Conservation (phyloP, 1,140 invertebrate species). For the Carposina sasakii region DNA sequence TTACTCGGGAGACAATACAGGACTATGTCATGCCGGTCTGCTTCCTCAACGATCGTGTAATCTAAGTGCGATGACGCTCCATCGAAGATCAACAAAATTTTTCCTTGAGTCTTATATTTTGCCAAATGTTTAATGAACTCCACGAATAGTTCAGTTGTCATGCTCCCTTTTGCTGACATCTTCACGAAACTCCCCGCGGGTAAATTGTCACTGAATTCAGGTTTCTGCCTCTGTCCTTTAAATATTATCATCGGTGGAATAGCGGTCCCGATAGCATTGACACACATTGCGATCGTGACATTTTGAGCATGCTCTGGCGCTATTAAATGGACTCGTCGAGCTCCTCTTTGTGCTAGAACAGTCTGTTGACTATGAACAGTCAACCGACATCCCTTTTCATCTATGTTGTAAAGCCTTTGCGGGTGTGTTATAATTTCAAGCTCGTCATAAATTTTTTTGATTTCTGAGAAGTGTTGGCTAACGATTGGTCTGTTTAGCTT, state of each 20-base stretch:
- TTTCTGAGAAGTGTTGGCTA: slow-evolving; percentile 29
- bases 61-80: slow-evolving; percentile 44
- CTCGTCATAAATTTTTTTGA: slow-evolving; percentile 23
- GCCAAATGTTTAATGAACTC: slow-evolving; percentile 12
- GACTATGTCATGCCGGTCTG: slow-evolving; percentile 35
- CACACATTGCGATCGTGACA: slow-evolving; percentile 42
- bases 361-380: slow-evolving; percentile 33
- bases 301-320: slow-evolving; percentile 44
- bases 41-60: slow-evolving; percentile 34
- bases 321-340: slow-evolving; percentile 36
- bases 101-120: slow-evolving; percentile 10
- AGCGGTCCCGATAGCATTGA: slow-evolving; percentile 34
- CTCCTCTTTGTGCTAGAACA: slow-evolving; percentile 35
- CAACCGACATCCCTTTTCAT: slow-evolving; percentile 49
- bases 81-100: slow-evolving; percentile 40
- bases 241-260: slow-evolving; percentile 47
- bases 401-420: slow-evolving; percentile 44
- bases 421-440: slow-evolving; percentile 29
- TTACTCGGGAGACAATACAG: slow-evolving; percentile 55
- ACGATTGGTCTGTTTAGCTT: slow-evolving; percentile 40
- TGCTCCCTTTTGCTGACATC: slow-evolving; percentile 5
- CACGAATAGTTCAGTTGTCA: slow-evolving; percentile 5
- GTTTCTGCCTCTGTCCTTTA: slow-evolving; percentile 23
- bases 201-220: slow-evolving; percentile 19
- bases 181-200: slow-evolving; percentile 12